Conservation (phyloP, 2,113 vertebrate species). For the Microcebus lehilahytsara region DNA sequence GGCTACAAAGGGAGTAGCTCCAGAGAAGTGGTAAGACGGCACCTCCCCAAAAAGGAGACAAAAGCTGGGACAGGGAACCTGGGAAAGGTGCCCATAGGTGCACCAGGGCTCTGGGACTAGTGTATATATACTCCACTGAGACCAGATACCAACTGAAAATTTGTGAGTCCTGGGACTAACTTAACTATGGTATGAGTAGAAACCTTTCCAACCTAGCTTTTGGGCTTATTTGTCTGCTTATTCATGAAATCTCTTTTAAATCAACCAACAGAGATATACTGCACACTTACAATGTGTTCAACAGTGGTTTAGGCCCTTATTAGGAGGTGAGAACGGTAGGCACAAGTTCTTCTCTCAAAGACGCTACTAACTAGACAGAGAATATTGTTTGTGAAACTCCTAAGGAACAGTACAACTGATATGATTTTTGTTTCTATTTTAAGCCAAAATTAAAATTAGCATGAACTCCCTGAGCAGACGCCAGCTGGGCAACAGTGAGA, state of each 20-base stretch:
- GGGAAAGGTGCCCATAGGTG: neutral
- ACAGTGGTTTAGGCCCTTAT: neutral
- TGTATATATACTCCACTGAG: neutral
- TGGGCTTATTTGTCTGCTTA: neutral
- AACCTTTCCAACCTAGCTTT: neutral
- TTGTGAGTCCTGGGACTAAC: neutral
- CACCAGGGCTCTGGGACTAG: neutral
- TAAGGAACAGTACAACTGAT: neutral
- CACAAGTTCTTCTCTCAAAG: neutral
- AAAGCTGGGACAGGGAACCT: neutral
- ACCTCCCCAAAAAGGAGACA: neutral
- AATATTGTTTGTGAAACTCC: neutral
- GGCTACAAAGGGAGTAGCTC: neutral
- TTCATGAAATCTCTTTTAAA: neutral
- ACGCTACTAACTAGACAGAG: neutral
- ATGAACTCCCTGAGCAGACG: neutral
- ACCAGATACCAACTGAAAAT: neutral
- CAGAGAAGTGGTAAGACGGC: neutral
- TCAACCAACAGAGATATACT: neutral
- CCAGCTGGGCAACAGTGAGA: neutral
- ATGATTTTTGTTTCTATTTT: neutral
- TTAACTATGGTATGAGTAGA: neutral
- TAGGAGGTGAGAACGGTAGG: neutral
- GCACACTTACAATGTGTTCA: neutral
- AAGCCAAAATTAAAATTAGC: conserved; percentile 45